Evolutionary conservation across 2,888 invertebrate genomes (phyloP), one percentile per base, ranked within the genome.

Genomic region (Mythimna impura): DNA sequence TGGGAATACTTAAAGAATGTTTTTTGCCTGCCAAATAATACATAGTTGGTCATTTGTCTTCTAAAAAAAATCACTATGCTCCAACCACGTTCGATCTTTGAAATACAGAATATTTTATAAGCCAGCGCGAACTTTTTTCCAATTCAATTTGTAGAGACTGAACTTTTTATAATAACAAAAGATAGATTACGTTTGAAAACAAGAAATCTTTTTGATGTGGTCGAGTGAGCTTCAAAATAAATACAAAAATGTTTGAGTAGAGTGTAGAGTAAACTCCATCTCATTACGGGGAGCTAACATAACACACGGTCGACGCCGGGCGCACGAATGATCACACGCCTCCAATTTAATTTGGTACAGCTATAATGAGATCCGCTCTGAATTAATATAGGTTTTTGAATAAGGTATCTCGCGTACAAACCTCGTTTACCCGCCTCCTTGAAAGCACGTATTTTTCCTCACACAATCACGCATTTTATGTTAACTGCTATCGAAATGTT

Each of bases 351-450:
- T 90, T 90, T 89, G 79, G 84, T 80, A 78, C 80, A 79, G 85
- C 82, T 83, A 87, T 89, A 90, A 91, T 90, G 87, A 89, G 89
- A 90, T 89, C 81, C 84, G 83, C 77, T 84, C 86, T 75, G 84
- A 90, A 90, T 91, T 89, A 90, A 89, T 89, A 87, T 82, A 87
- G 87, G 86, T 85, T 88, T 90, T 89, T 87, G 88, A 88, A 88
- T 88, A 87, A 85, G 73, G 80, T 81, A 81, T 80, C 83, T 83
- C 62, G 69, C 74, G 75, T 75, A 71, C 78, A 74, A 81, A 81
- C 67, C 78, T 84, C 86, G 72, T 82, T 85, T 83, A 77, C 75
- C 66, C 73, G 74, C 81, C 62, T 78, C 5, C 63, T 64, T 63
- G 64, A 70, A 70, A 78, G 52, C 79, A 79, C 80, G 76, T 83